Evolutionary conservation across 2,797 vertebrate species (phyloP), one percentile per base, ranked within the genome.

Genomic region (Platyrinchus mystaceus): DNA sequence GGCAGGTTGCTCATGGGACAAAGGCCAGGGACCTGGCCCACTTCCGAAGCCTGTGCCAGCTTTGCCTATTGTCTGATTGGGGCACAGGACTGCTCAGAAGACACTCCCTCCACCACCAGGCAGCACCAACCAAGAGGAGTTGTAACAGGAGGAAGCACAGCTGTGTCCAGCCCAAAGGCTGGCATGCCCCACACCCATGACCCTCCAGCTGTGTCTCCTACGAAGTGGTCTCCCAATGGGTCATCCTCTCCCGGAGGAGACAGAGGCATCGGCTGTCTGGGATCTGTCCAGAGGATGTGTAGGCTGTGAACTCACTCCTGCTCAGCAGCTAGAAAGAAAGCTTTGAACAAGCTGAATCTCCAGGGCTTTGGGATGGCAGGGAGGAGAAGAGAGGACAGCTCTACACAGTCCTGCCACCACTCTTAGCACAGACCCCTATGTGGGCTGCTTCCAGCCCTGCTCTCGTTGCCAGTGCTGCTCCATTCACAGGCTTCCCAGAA

Each of bases 241-340:
- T 36, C 12, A 8, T 59, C 27, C 32, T 84, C 19, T 79, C 62
- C 53, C 36, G 37, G 37, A 73, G 58, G 9, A 78, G n/a, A 36
- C 1, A 5, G 32, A 81, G 10, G 9, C 4, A 3, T 24, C 0
- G 0, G 27, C 50, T 60, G 50, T 37, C 46, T 79, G 2, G 12
- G 34, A 68, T 53, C 46, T 69, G 50, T 44, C 21, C 66, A 52
- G 39, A 43, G 22, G 32, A 82, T 4, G 0, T 9, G 50, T 16
- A 28, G 49, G 32, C 64, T 89, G 24, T 63, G 53, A 89, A 64
- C 55, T 80, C 80, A 75, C 26, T 34, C 20, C 28, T 44, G 46
- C 32, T 71, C 82, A 87, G 76, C 63, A 95, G 85, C 49, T 83
- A 79, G 69, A 84, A 84, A 76, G 67, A 37, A 78, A 50, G n/a